Conservation (phyloP, 1,140 invertebrate genomes). For the Bombus ignitus region DNA sequence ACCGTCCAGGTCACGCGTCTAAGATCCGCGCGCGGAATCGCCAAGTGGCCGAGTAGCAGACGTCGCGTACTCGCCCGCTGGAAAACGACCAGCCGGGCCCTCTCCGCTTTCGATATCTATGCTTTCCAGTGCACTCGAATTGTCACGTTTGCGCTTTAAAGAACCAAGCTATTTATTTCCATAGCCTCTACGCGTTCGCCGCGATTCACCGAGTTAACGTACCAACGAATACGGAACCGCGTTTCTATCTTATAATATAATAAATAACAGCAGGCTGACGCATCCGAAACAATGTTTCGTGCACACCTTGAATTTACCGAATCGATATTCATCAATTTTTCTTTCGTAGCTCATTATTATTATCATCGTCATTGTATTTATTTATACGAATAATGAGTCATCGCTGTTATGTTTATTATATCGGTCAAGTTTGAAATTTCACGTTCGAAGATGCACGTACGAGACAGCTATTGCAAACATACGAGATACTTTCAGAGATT, state of each 20-base stretch:
- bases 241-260: not conserved
- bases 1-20: slow-evolving; percentile 71
- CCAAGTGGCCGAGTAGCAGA: slow-evolving; percentile 56
- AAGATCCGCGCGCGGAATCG: slow-evolving; percentile 62
- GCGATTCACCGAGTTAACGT: slow-evolving; percentile 7
- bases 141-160: slow-evolving; percentile 40
- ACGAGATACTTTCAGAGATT: too few relatives aligned
- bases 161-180: slow-evolving; percentile 22
- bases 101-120: slow-evolving; percentile 11
- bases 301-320: not conserved
- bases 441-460: too few relatives aligned
- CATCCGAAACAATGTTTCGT: not conserved
- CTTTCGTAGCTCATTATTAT: too few relatives aligned
- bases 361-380: too few relatives aligned
- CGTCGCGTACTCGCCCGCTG: slow-evolving; percentile 27
- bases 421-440: too few relatives aligned
- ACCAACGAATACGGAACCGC: slow-evolving; percentile 8
- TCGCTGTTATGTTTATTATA: too few relatives aligned
- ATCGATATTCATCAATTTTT: too few relatives aligned
- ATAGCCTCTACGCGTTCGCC: not conserved
- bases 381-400: too few relatives aligned
- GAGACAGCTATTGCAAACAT: too few relatives aligned
- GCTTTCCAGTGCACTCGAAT: slow-evolving; percentile 37
- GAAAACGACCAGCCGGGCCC: not conserved
- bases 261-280: not conserved